A percentile compares a stretch with the other conserved stretches of the same genome.
phyloP scores from a whole-genome alignment of 2,888 invertebrate genomes.

The Pseudanteris insignis region DNA sequence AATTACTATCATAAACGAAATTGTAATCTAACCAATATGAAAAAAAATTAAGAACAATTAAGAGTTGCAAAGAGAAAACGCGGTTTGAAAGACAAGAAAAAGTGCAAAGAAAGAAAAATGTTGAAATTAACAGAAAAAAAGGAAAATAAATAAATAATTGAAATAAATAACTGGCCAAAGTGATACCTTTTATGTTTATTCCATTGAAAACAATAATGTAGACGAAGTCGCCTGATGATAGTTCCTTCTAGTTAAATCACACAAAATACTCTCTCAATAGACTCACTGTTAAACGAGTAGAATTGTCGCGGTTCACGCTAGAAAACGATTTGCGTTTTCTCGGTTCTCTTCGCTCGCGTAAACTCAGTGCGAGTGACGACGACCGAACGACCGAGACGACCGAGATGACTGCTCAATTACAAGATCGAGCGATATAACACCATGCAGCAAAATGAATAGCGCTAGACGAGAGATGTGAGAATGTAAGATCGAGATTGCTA shows the following conservation, averaged over 20 bases:
- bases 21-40: slow-evolving; percentile 9
- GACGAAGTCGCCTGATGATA: slow-evolving; percentile 32
- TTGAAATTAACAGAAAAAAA: slow-evolving; percentile 11
- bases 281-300: slow-evolving; percentile 29
- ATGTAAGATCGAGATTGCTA: slow-evolving; percentile 54
- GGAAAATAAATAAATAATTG: slow-evolving; percentile 15
- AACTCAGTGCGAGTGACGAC: slow-evolving; percentile 40
- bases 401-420: slow-evolving; percentile 42
- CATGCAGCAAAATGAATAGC: slow-evolving; percentile 50
- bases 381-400: slow-evolving; percentile 39
- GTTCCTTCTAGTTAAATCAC: slow-evolving; percentile 42
- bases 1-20: too few species aligned
- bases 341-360: slow-evolving; percentile 45
- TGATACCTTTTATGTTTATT: slow-evolving; percentile 45
- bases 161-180: slow-evolving; percentile 29
- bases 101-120: slow-evolving; percentile 9
- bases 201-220: slow-evolving; percentile 40
- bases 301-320: slow-evolving; percentile 34
- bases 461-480: slow-evolving; percentile 54
- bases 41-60: neutral
- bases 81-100: neutral
- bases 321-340: slow-evolving; percentile 36
- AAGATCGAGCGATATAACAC: slow-evolving; percentile 49
- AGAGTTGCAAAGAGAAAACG: slow-evolving; percentile 2
- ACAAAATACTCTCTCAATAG: slow-evolving; percentile 40